A percentile compares a stretch with the other conserved stretches of the same genome.
Conservation (phyloP, 2,797 vertebrate genomes). For the Pantherophis alleghaniensis region DNA sequence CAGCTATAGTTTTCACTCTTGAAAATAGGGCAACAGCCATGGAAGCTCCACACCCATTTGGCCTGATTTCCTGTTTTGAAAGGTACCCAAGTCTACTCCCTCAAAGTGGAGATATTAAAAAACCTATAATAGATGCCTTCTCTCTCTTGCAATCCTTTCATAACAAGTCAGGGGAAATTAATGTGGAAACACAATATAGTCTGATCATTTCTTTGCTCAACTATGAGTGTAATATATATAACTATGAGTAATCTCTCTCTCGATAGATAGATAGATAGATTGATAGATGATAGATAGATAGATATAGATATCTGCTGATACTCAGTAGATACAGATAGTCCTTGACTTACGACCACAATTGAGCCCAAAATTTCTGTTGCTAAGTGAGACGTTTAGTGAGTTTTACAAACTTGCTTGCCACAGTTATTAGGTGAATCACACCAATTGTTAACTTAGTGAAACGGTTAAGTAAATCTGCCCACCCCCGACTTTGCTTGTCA, state of each 20-base stretch:
- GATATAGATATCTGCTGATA: background rate
- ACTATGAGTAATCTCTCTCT: no score
- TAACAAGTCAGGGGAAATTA: conserved; percentile 20
- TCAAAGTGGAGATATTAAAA: background rate
- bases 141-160: conserved; percentile 13
- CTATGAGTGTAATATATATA: no score
- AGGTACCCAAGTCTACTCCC: background rate
- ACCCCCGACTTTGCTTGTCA: background rate
- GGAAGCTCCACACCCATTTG: background rate
- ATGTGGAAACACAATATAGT: background rate
- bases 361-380: background rate
- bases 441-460: background rate
- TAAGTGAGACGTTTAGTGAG: background rate
- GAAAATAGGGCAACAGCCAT: background rate
- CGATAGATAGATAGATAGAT: no score
- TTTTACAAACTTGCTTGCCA: background rate
- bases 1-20: background rate
- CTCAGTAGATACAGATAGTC: background rate
- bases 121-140: conserved; percentile 14
- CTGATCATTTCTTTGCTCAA: background rate
- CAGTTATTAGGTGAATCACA: background rate
- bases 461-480: background rate
- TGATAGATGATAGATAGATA: no score
- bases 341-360: background rate
- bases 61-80: background rate